Percentiles rank a stretch among this genome's conserved stretches.
Conservation (phyloP, 2,888 invertebrate genomes). For the Diaphora mendica region DNA sequence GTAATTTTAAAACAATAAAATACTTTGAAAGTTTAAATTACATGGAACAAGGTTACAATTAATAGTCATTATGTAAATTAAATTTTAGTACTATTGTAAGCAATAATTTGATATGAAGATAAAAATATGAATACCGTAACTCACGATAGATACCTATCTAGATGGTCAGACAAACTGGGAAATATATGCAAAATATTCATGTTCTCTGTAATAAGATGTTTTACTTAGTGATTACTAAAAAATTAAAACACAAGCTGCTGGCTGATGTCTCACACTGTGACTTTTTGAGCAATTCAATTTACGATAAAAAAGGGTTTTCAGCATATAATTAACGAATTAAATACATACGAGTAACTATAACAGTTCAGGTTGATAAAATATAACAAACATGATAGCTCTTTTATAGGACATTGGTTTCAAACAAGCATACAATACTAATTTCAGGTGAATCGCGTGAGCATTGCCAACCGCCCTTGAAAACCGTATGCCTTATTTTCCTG, state of each 20-base stretch:
- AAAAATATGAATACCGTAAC: slow-evolving; percentile 48
- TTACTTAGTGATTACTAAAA: not conserved
- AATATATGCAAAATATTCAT: slow-evolving; percentile 25
- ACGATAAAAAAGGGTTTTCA: not conserved
- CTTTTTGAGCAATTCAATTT: not conserved
- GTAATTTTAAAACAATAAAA: slow-evolving; percentile 55
- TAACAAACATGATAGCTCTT: too few relatives aligned
- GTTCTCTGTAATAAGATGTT: not conserved
- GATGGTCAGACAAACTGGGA: slow-evolving; percentile 36
- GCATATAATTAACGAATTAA: not conserved
- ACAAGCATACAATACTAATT: not conserved
- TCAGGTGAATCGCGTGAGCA: not conserved
- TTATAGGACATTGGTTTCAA: not conserved
- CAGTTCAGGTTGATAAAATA: not conserved
- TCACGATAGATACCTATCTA: slow-evolving; percentile 42
- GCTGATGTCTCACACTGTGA: not conserved
- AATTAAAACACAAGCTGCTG: not conserved
- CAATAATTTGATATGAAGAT: slow-evolving; percentile 47
- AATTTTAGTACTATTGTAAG: slow-evolving; percentile 48
- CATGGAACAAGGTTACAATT: slow-evolving; percentile 47
- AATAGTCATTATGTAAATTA: slow-evolving; percentile 55
- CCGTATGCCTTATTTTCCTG: not conserved
- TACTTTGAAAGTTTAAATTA: slow-evolving; percentile 43
- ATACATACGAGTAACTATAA: not conserved
- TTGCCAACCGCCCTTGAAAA: not conserved